These are phyloP conservation scores for Napeogenes sylphis DNA, from an alignment of 2,888 invertebrate genomes.

Conservation along the genomic window DNA sequence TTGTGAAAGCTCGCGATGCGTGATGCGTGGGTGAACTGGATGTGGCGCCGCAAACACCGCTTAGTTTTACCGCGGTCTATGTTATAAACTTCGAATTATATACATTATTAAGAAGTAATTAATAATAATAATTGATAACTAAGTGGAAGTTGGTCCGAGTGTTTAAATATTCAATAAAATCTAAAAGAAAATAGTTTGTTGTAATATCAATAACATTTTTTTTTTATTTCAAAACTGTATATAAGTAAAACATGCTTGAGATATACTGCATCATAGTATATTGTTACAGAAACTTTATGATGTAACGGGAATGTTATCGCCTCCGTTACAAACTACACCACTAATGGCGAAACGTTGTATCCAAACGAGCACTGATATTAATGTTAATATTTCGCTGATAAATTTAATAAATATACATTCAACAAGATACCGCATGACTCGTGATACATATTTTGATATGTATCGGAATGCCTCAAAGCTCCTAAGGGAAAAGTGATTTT, in stretches of 20 bases:
- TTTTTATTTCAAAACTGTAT: neutral
- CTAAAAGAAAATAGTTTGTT: too few species aligned
- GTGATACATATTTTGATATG: constrained; percentile 6
- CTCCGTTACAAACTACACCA: constrained; percentile 57
- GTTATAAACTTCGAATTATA: constrained; percentile 21
- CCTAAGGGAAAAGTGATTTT: neutral
- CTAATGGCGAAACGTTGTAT: constrained; percentile 63
- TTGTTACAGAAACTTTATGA: constrained; percentile 49
- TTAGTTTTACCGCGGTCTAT: constrained; percentile 35
- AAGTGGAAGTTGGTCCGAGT: neutral
- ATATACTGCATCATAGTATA: constrained; percentile 51
- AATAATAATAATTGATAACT: neutral
- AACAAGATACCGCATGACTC: constrained; percentile 3
- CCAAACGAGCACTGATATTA: constrained; percentile 46
- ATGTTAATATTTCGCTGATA: constrained; percentile 45
- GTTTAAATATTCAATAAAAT: neutral
- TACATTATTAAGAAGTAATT: constrained; percentile 7
- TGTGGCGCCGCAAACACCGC: constrained; percentile 51
- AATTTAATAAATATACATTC: constrained; percentile 32
- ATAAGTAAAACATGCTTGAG: neutral
- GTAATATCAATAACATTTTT: too few species aligned
- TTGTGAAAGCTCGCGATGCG: constrained; percentile 73
- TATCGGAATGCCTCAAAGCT: neutral
- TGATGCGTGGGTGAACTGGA: constrained; percentile 68
- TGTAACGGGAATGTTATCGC: constrained; percentile 59